Evolutionary conservation across 1,140 invertebrate species (phyloP).

Genomic region (Neodiprion pinetum): DNA sequence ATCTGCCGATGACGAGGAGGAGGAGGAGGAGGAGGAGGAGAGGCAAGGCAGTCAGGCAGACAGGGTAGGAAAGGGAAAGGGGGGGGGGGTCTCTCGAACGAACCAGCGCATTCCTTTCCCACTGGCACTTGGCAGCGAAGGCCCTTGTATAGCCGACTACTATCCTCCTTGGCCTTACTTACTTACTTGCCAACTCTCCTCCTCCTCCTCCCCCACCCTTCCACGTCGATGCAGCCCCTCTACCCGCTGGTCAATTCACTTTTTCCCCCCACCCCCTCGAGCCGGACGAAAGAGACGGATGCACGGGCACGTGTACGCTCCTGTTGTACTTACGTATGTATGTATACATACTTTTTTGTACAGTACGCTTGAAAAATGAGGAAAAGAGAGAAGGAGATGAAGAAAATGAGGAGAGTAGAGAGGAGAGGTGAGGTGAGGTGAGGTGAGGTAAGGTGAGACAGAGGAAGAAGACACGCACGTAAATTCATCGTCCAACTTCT

Average conservation of each 20-base stretch:
- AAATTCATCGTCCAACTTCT: not conserved
- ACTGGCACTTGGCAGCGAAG: not conserved
- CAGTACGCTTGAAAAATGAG: constrained; percentile 27
- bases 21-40: constrained; percentile 11
- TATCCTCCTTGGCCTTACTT: not conserved
- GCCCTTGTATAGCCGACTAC: not conserved
- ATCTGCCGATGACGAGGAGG: constrained; percentile 5
- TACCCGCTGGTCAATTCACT: no score
- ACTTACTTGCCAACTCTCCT: not conserved
- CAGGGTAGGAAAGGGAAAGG: not conserved
- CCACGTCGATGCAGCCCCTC: no score
- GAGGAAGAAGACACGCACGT: constrained; percentile 26
- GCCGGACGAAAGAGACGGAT: constrained; percentile 28
- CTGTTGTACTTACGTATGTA: not conserved
- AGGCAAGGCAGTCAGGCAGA: not conserved
- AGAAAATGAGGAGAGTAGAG: constrained; percentile 25
- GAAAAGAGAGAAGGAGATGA: constrained; percentile 29
- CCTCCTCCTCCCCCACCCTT: not conserved
- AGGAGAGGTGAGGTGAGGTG: constrained; percentile 32
- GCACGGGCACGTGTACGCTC: constrained; percentile 34
- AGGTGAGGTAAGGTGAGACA: constrained; percentile 19
- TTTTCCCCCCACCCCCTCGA: not conserved
- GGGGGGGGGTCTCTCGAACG: not conserved
- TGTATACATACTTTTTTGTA: constrained; percentile 13
- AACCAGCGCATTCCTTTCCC: constrained; percentile 4